Base-by-base conservation (phyloP, 1,140 invertebrate genomes). In the Apis florea region DNA sequence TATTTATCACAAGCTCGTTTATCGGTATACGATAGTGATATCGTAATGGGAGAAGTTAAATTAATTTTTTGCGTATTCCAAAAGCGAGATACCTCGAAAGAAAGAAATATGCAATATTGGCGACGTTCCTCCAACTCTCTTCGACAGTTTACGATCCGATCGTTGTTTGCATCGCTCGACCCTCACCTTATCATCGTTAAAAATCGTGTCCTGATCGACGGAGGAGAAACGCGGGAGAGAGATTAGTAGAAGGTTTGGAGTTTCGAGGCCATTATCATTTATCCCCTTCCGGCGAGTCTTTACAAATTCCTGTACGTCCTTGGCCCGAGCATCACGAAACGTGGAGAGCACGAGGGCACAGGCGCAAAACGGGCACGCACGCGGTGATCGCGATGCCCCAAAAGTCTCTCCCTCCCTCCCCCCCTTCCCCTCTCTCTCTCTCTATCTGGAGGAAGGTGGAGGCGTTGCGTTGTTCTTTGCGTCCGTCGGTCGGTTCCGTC, bases 401-500 rank as follows among this genome's bases (percentile, higher is more conserved):
- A 85, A 86, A 89, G 75, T 82, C 69, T 81, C 79, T 86, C n/a
- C n/a, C 31, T 40, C 31, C 1, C 31, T 40, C 31, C 4, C 31
- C 0, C 31, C 6, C 31, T 40, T 5, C 6, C 31, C 6, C 31
- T 31, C 31, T 31, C 31, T 31, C 31, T 31, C 31, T 31, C 3
- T 31, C 31, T 40, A 40, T 40, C 31, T 40, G 31, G 31, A 40
- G 80, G 86, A 91, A 91, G 89, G 91, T 91, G 92, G 90, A 92
- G 93, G 91, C 90, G 93, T 92, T 91, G 84, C 58, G 53, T 84
- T 56, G 64, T 31, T 40, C 79, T 31, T 83, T 24, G 17, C 70
- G 70, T 86, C 17, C 64, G 63, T 75, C 3, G 66, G 68, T 63
- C 24, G 13, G 61, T 63, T 40, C 24, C 0, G 13, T 83, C 40